These are phyloP conservation scores for Muntiacus muntjak DNA, from an alignment of 2,113 vertebrate species.

Conservation along the genomic window DNA sequence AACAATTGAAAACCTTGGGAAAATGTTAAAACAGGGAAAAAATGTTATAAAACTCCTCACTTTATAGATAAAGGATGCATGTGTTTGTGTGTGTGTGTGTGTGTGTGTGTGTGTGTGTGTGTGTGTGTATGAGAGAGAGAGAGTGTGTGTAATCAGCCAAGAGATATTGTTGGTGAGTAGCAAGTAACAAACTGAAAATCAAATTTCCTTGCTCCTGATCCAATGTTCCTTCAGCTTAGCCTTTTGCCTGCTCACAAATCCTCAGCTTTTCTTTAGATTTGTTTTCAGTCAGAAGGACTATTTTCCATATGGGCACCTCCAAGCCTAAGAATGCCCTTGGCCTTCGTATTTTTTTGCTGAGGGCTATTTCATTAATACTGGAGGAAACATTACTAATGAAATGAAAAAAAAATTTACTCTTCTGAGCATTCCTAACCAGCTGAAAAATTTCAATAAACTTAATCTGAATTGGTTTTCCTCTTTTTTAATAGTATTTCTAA, in stretches of 20 bases:
- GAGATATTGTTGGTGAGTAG: not conserved
- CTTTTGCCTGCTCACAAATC: not conserved
- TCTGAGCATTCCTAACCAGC: not conserved
- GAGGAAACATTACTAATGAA: not conserved
- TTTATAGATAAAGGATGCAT: not conserved
- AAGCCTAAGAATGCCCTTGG: not conserved
- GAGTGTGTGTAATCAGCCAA: not conserved
- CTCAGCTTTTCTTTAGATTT: not conserved
- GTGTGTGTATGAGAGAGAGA: no score
- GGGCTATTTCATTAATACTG: not conserved
- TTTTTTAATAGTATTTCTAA: not conserved
- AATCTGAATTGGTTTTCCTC: not conserved
- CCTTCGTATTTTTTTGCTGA: not conserved
- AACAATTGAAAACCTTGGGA: not conserved
- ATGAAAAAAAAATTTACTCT: not conserved
- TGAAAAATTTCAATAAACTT: not conserved
- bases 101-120: no score
- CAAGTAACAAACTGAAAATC: not conserved
- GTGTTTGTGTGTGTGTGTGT: not conserved
- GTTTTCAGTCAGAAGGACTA: not conserved
- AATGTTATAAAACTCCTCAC: not conserved
- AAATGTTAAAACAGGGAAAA: not conserved
- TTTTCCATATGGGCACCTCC: not conserved
- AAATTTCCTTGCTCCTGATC: not conserved
- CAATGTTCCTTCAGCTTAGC: not conserved